Evolutionary conservation across 1,140 invertebrate species (phyloP).

Genomic region (Drosophila setifemur): DNA sequence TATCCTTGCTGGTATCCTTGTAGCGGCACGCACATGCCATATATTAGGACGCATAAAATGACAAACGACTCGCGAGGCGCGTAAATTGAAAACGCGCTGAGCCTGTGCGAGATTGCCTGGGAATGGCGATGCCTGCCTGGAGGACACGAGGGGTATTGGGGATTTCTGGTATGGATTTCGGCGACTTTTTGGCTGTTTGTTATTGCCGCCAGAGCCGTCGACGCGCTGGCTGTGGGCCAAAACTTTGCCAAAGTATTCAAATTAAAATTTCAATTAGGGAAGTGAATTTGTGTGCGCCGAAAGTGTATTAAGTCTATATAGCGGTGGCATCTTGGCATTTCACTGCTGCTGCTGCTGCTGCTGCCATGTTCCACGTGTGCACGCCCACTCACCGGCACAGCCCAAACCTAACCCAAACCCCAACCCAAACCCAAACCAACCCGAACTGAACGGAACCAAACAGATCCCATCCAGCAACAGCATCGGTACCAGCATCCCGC

Average conservation of each 20-base stretch:
- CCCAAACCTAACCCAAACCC: neutral
- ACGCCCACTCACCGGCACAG: slow-evolving; percentile 74
- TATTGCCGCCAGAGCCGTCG: slow-evolving; percentile 54
- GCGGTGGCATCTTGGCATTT: slow-evolving; percentile 74
- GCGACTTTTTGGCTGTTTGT: slow-evolving; percentile 70
- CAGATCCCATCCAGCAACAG: neutral
- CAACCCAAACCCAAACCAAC: slow-evolving; percentile 14
- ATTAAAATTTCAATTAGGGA: slow-evolving; percentile 81
- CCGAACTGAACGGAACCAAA: slow-evolving; percentile 15
- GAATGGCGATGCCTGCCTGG: slow-evolving; percentile 18
- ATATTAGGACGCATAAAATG: slow-evolving; percentile 79
- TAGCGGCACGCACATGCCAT: slow-evolving; percentile 72
- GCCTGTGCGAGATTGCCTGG: slow-evolving; percentile 57
- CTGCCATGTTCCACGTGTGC: slow-evolving; percentile 36
- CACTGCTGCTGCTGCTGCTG: slow-evolving; percentile 46
- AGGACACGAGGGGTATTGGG: neutral
- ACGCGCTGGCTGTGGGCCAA: slow-evolving; percentile 66
- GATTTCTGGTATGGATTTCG: slow-evolving; percentile 31
- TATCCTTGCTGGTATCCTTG: slow-evolving; percentile 41
- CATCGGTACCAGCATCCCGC: slow-evolving; percentile 1
- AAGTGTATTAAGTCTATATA: slow-evolving; percentile 80
- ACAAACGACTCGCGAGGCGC: slow-evolving; percentile 76
- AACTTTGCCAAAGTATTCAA: slow-evolving; percentile 81
- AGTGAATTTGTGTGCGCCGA: slow-evolving; percentile 78
- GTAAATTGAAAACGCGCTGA: slow-evolving; percentile 79